Conservation (phyloP, 2,888 invertebrate genomes). For the Melangyna quadrimaculata region DNA sequence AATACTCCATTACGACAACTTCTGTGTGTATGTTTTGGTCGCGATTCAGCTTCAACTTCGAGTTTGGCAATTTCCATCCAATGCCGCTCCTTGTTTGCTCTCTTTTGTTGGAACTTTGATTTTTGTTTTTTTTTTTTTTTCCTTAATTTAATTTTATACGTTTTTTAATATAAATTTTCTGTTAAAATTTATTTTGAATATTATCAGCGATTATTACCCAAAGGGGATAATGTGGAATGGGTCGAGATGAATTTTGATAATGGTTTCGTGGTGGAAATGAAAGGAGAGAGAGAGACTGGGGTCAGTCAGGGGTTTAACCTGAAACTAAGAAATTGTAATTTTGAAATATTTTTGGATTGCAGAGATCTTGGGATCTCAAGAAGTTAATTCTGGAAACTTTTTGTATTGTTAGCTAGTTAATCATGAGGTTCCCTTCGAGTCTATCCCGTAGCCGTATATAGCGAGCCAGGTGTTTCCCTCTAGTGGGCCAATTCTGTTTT, state of each 20-base stretch:
- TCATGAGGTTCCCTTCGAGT: too few relatives aligned
- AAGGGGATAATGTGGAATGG: constrained; percentile 58
- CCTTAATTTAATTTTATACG: not conserved
- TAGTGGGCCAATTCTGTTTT: too few relatives aligned
- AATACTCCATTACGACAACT: not conserved
- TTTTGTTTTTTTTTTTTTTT: not conserved
- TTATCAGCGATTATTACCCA: constrained; percentile 70
- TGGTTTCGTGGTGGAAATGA: constrained; percentile 26
- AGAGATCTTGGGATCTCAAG: too few relatives aligned
- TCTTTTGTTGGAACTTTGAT: constrained; percentile 18
- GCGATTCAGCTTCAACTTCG: not conserved
- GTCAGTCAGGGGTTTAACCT: constrained; percentile 25
- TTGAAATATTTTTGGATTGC: not conserved
- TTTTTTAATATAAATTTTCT: not conserved
- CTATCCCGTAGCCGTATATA: too few relatives aligned
- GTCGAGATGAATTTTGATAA: constrained; percentile 53
- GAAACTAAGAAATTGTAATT: not conserved
- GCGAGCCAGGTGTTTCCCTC: too few relatives aligned
- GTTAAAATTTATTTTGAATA: constrained; percentile 71
- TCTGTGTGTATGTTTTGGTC: constrained; percentile 11
- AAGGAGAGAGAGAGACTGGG: not conserved
- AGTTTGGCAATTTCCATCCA: not conserved
- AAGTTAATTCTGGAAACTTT: too few relatives aligned
- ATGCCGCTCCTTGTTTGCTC: constrained; percentile 47
- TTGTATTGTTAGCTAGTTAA: too few relatives aligned